Conservation (phyloP, 2,888 invertebrate genomes). For the Melanophora roralis region DNA sequence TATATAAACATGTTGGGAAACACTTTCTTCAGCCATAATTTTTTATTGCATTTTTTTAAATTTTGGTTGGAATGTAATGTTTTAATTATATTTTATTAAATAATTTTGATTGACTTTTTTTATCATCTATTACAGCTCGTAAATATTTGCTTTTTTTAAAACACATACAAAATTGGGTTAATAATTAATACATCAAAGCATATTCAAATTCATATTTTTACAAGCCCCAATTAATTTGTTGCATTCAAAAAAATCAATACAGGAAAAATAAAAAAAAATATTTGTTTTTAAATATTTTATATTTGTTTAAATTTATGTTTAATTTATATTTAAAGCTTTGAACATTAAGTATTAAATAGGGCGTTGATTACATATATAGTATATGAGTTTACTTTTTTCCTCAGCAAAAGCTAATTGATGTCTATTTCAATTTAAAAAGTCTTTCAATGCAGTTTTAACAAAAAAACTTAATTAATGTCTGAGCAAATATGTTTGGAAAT, state of each 20-base stretch:
- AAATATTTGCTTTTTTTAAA: conserved; percentile 35
- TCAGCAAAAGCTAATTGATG: conserved; percentile 3
- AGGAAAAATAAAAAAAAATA: too few relatives aligned
- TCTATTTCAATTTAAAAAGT: neutral
- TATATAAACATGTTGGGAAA: too few relatives aligned
- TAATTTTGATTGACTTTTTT: too few relatives aligned
- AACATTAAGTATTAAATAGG: neutral
- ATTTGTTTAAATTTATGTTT: neutral
- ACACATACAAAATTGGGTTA: conserved; percentile 61
- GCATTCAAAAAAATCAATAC: neutral
- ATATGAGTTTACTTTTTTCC: neutral
- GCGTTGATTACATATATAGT: too few relatives aligned
- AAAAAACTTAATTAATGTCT: conserved; percentile 34
- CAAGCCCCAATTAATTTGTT: conserved; percentile 28
- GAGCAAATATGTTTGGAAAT: conserved; percentile 5
- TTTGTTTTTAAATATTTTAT: neutral
- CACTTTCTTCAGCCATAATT: too few relatives aligned
- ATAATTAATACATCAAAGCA: conserved; percentile 59
- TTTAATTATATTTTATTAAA: too few relatives aligned
- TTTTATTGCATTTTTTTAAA: too few relatives aligned
- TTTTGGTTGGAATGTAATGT: too few relatives aligned
- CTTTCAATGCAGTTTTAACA: neutral
- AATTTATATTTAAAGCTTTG: neutral
- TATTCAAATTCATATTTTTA: conserved; percentile 38
- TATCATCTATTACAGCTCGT: conserved; percentile 10